Evolutionary conservation across 2,888 invertebrate genomes (phyloP), one percentile per base, ranked within the genome.

Genomic region (Drosophila anomelani): DNA sequence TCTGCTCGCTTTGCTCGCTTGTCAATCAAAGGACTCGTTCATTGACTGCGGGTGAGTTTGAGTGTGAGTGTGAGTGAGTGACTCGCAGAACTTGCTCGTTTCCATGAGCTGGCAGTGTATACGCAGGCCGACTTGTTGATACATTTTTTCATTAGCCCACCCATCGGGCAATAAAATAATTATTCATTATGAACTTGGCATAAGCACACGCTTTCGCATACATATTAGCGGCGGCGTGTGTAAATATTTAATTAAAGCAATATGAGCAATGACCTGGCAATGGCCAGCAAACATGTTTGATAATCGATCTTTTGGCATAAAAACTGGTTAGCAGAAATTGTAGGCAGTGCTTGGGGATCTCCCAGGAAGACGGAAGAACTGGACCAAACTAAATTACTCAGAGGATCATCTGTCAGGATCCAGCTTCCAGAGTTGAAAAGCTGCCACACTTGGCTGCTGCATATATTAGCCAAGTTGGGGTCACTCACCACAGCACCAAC

Each of bases 101-200:
- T 32, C 4, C 12, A 0, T 4, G 13, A 13, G 20, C 32, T 15
- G 3, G 5, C 9, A 68, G 68, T 38, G 68, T 47, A 67, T 66
- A 12, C 39, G 7, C 3, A 10, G 41, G 10, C 3, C 67, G 41
- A 26, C 36, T 49, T 7, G 26, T 36, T 17, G n/a, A 12, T 9
- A n/a, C n/a, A 8, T 39, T 41, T 10, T 5, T 6, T 12, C 32
- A 43, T 53, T 53, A 12, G 13, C 36, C 6, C 6, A 17, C 41
- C 20, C 39, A 12, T 54, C 12, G 56, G 53, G 59, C 57, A 59
- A 75, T 75, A 75, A 75, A 69, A 75, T 75, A 56, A 75, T 70
- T 76, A 76, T 76, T 70, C 62, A 74, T 75, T 74, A 75, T 61
- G 57, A 58, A 60, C 57, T 57, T 57, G 56, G 68, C 46, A 46